Conservation (phyloP, 2,888 invertebrate genomes). For the Agapostemon virescens region DNA sequence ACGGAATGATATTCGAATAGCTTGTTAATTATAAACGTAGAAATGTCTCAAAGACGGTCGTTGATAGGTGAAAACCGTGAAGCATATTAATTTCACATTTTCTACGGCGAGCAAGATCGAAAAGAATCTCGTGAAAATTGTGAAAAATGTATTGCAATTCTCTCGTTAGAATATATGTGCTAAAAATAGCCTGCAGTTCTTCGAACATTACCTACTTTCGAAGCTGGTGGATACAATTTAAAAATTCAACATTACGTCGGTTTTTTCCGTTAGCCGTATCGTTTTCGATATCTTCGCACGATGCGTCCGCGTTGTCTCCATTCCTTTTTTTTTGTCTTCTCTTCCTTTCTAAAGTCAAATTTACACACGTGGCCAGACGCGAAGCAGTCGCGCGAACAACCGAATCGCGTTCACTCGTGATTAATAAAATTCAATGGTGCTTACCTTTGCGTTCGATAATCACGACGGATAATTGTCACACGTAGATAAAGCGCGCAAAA, state of each 20-base stretch:
- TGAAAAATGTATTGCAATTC: slow-evolving; percentile 35
- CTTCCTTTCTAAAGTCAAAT: slow-evolving; percentile 3
- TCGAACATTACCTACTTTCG: slow-evolving; percentile 25
- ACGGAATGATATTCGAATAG: no score
- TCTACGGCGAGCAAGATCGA: background rate
- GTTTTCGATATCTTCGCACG: background rate
- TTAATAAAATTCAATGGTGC: slow-evolving; percentile 8
- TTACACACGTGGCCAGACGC: slow-evolving; percentile 40
- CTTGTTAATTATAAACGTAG: background rate
- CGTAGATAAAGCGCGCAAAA: slow-evolving; percentile 41
- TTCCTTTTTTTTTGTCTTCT: background rate
- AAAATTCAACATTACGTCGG: slow-evolving; percentile 2
- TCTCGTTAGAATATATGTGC: slow-evolving; percentile 21
- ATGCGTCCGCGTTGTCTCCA: background rate
- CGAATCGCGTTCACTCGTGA: background rate
- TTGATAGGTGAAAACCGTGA: background rate
- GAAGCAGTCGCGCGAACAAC: background rate
- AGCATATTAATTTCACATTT: background rate
- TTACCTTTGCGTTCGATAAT: slow-evolving; percentile 39
- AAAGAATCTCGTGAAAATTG: background rate
- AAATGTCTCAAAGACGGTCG: background rate
- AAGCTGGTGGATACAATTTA: slow-evolving; percentile 16
- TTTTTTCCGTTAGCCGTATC: background rate
- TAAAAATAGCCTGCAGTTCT: slow-evolving; percentile 45
- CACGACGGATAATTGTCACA: slow-evolving; percentile 53